A percentile compares a stretch with the other conserved stretches of the same genome.
Evolutionary conservation across 2,888 invertebrate species (phyloP).

Genomic region (Mesorhabditis spiculigera): DNA sequence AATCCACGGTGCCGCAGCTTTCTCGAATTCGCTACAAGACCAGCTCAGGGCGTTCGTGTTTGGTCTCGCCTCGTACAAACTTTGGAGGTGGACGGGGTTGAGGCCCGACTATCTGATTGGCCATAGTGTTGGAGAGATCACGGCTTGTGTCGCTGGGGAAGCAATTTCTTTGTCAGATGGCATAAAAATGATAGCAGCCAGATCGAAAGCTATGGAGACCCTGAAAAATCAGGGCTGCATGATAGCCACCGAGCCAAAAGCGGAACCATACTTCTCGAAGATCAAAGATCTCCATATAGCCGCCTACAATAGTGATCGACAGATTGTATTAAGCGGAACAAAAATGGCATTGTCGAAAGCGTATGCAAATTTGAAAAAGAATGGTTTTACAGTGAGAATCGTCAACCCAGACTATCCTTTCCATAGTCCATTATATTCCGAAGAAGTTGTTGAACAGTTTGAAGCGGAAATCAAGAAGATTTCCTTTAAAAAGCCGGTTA

Average conservation of each 20-base stretch:
- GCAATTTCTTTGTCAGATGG: constrained; percentile 37
- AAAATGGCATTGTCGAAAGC: constrained; percentile 9
- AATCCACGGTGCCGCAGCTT: background rate
- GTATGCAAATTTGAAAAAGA: background rate
- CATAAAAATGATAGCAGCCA: constrained; percentile 26
- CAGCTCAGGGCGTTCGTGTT: constrained; percentile 24
- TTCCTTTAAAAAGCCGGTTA: constrained; percentile 21
- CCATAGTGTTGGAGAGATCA: constrained; percentile 44
- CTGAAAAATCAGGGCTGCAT: constrained; percentile 29
- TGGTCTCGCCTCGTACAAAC: constrained; percentile 30
- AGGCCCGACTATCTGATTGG: constrained; percentile 23
- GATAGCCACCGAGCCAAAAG: background rate
- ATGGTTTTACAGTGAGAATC: constrained; percentile 19
- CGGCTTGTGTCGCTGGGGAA: constrained; percentile 31
- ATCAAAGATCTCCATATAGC: constrained; percentile 14
- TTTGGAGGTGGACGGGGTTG: constrained; percentile 38
- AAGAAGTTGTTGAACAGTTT: constrained; percentile 29
- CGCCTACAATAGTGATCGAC: constrained; percentile 37
- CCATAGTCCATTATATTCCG: constrained; percentile 38
- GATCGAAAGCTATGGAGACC: constrained; percentile 42
- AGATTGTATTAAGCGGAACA: constrained; percentile 39
- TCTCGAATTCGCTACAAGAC: constrained; percentile 9
- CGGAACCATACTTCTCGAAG: background rate
- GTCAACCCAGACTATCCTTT: constrained; percentile 46
- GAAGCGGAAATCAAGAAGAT: constrained; percentile 16